Conservation (phyloP, 2,888 invertebrate genomes). For the Scaptomyza reducta region DNA sequence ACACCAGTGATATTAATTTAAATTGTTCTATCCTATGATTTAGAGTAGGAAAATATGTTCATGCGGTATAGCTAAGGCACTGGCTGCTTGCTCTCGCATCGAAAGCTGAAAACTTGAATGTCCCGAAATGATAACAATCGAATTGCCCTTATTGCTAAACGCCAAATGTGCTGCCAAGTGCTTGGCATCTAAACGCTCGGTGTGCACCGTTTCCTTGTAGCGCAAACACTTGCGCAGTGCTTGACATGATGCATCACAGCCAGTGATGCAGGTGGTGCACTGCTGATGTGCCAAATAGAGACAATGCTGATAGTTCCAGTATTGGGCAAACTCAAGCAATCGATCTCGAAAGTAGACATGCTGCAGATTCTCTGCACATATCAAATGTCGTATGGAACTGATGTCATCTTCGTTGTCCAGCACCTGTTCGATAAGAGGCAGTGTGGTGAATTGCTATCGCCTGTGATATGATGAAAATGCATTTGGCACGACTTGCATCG, state of each 20-base stretch:
- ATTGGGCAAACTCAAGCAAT: constrained; percentile 86
- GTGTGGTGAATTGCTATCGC: constrained; percentile 90
- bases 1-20: no score
- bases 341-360: constrained; percentile 87
- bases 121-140: constrained; percentile 56
- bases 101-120: constrained; percentile 48
- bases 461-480: constrained; percentile 86
- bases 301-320: constrained; percentile 91
- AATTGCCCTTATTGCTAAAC: background rate
- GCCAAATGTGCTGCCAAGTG: constrained; percentile 33
- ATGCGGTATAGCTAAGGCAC: constrained; percentile 31
- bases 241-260: constrained; percentile 49
- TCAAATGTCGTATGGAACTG: constrained; percentile 87
- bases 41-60: constrained; percentile 55
- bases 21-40: background rate
- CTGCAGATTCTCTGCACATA: constrained; percentile 86
- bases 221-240: constrained; percentile 63
- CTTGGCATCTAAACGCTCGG: constrained; percentile 49
- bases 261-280: constrained; percentile 42
- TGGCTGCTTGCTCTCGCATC: constrained; percentile 29
- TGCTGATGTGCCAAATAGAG: constrained; percentile 86
- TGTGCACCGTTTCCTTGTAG: constrained; percentile 75
- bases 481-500: constrained; percentile 35
- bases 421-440: constrained; percentile 87
- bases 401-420: constrained; percentile 88